Evolutionary conservation across 2,888 invertebrate species (phyloP), one percentile per base, ranked within the genome.

Genomic region (Tribolium freemani): DNA sequence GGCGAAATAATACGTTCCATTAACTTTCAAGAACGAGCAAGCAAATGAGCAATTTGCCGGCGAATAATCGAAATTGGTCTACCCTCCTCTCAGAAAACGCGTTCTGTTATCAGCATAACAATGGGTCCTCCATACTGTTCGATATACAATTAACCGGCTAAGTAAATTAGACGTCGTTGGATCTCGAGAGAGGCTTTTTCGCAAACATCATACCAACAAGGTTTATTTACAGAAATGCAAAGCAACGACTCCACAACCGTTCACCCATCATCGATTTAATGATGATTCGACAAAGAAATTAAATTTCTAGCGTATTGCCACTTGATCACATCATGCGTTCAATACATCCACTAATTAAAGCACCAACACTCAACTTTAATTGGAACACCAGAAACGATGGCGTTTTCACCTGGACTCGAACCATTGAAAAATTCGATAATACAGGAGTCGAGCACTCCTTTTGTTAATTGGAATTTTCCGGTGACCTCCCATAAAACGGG

Each of bases 91-190:
- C 50, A 66, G 71, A 66, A 64, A 71, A 66, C 64, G 72, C 72
- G 57, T 74, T 71, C 66, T 74, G 64, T 74, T 74, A 71, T 71
- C 71, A 71, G 63, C 68, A 74, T 69, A 74, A 74, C 71, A 74
- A 74, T 69, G 16, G n/a, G 20, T 51, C 71, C 71, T 71, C 30
- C 58, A 57, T 64, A 71, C 67, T 58, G 48, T 72, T 70, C 73
- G 66, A 73, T 73, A 66, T 53, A 73, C 69, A 70, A 71, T 72
- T 57, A 72, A 53, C 69, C 30, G 48, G 51, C 46, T 67, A 67
- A 58, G 58, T 69, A 69, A 69, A 58, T 69, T 69, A 69, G 57
- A 69, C 51, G 69, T 57, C 67, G 48, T 48, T 57, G 48, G 20
- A 31, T 53, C 45, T 53, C 60, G 46, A 50, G 51, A n/a, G 38